Conservation (phyloP, 2,797 vertebrate genomes). For the Percopsis omiscomaycus region DNA sequence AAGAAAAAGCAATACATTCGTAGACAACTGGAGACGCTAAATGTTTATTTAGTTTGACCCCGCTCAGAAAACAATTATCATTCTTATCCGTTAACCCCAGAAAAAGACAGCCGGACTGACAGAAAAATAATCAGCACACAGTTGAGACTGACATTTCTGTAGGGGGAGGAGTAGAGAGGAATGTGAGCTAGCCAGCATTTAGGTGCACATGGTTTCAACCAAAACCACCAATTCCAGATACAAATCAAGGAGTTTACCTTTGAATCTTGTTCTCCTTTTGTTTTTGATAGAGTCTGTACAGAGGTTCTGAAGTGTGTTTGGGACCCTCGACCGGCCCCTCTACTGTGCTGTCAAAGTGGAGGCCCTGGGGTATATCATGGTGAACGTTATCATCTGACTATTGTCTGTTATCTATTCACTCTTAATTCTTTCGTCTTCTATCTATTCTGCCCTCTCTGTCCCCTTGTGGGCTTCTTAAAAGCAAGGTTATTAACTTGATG, state of each 20-base stretch:
- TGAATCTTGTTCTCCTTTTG: no score
- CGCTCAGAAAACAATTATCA: constrained; percentile 29
- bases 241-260: no score
- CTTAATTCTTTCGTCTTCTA: constrained; percentile 35
- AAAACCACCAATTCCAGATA: no score
- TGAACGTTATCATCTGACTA: constrained; percentile 49
- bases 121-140: neutral
- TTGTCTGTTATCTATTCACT: constrained; percentile 50
- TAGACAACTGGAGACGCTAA: constrained; percentile 20
- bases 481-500: constrained; percentile 44
- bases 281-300: no score
- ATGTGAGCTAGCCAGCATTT: neutral
- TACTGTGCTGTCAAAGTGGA: constrained; percentile 45
- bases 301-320: constrained; percentile 10
- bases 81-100: constrained; percentile 24
- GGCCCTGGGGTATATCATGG: constrained; percentile 59
- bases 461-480: constrained; percentile 3
- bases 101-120: constrained; percentile 8
- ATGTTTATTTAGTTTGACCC: constrained; percentile 41
- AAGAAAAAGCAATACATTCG: constrained; percentile 39
- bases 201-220: no score
- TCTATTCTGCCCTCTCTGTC: constrained; percentile 45
- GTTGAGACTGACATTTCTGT: no score
- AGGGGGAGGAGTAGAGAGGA: neutral
- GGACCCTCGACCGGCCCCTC: constrained; percentile 30